phyloP scores from a whole-genome alignment of 2,888 invertebrate genomes.

The Cecidostiba fungosa region DNA sequence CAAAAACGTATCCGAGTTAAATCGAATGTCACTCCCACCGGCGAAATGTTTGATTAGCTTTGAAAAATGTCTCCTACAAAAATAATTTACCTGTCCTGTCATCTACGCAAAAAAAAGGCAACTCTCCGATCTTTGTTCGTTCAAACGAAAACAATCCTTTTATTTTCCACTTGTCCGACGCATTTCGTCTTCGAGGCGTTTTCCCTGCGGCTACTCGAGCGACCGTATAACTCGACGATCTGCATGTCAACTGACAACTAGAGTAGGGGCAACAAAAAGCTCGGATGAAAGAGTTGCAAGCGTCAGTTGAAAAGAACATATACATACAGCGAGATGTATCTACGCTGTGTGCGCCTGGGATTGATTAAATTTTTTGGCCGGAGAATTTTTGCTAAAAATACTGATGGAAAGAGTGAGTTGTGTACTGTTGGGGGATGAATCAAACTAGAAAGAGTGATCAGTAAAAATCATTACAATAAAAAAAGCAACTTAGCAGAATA shows the following conservation, averaged over 20 bases:
- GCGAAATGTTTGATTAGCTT: constrained; percentile 52
- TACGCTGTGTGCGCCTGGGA: background rate
- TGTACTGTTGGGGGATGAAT: background rate
- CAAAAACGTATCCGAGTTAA: background rate
- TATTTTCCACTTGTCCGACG: constrained; percentile 21
- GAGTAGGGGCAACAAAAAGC: background rate
- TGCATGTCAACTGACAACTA: background rate
- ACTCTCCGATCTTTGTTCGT: background rate
- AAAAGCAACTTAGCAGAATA: background rate
- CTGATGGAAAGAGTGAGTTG: background rate
- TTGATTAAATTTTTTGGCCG: background rate
- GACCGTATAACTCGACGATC: background rate
- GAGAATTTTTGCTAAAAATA: background rate
- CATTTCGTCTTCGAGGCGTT: constrained; percentile 20
- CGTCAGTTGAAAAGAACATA: background rate
- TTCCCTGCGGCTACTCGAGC: constrained; percentile 1
- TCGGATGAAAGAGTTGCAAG: background rate
- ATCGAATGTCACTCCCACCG: constrained; percentile 49
- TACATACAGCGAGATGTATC: background rate
- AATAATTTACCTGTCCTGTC: constrained; percentile 50
- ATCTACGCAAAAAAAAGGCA: background rate
- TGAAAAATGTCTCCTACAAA: constrained; percentile 44
- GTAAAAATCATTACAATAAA: background rate
- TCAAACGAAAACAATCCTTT: background rate
- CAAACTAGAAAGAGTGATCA: background rate